Base-by-base conservation (phyloP, 2,888 invertebrate genomes). In the Serripes groenlandicus region DNA sequence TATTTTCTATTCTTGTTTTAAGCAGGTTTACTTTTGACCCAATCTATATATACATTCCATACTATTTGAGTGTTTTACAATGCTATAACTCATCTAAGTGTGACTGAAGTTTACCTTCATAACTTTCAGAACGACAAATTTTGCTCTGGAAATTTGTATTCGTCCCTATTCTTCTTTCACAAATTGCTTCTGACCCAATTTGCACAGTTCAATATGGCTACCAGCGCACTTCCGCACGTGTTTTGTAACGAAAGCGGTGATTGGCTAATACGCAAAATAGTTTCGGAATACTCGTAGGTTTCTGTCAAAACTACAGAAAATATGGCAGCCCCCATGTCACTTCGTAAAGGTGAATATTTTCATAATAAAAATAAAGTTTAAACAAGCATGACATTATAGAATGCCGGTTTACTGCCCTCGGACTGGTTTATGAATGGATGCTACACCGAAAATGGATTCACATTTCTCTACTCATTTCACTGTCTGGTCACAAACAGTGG, bases 161-260 rank as follows among this genome's bases (percentile, higher is more conserved):
- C 35, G 2, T 42, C 28, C 23, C n/a, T 26, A 11, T n/a, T 2
- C 56, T 26, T 56, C 56, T 5, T 23, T 23, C 18, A 56, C 18
- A 35, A 66, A 66, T 35, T 66, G 71, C 21, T 71, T 21, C 71
- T 71, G 56, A 71, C 71, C 71, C 32, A 71, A 32, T 71, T 71
- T 34, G 32, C n/a, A 21, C 56, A 71, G 56, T 54, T 54, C 71
- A 71, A 56, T 71, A 71, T 71, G 71, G 71, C 71, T 30, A 56
- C 71, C 34, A 56, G 32, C 54, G 18, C 71, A 56, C n/a, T 26
- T 56, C 23, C 71, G 34, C 34, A 54, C 35, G 30, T n/a, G 34
- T 34, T 21, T 56, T 71, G 71, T 71, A 34, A 71, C 56, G 71
- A 56, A 4, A 32, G 32, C 23, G n/a, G 11, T 71, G 32, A 71